Percentiles rank a stretch among this genome's conserved stretches.
Evolutionary conservation across 35 echinoderm and acorn worm genomes (phyloP).

Genomic region (Apostichopus parvimensis): DNA sequence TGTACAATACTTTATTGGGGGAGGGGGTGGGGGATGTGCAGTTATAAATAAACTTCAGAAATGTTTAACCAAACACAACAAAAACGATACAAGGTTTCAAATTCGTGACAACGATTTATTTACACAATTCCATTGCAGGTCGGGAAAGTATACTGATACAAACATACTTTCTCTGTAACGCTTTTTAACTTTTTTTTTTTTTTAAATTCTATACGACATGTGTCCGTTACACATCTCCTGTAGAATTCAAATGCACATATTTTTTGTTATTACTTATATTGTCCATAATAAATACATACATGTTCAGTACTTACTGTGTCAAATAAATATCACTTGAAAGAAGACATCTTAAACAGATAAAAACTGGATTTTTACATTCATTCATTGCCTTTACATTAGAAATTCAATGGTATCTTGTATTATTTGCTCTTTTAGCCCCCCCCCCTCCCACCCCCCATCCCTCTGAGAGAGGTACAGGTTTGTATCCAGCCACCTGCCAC

Average conservation of each 20-base stretch:
- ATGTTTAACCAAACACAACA: too few species aligned
- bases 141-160: conserved; percentile 22
- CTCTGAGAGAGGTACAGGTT: too few species aligned
- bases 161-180: not conserved
- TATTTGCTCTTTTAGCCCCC: too few species aligned
- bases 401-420: too few species aligned
- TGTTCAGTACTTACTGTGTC: not conserved
- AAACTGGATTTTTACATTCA: not conserved
- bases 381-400: not conserved
- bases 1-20: too few species aligned
- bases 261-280: not conserved
- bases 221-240: not conserved
- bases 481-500: too few species aligned
- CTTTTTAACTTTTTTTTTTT: not conserved
- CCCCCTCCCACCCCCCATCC: too few species aligned
- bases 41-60: too few species aligned
- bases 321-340: conserved; percentile 13
- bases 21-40: too few species aligned
- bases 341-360: not conserved
- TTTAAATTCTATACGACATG: not conserved
- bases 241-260: not conserved
- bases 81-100: not conserved
- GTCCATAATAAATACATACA: not conserved
- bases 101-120: conserved; percentile 31
- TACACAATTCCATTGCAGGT: conserved; percentile 22